Conservation (phyloP, 2,888 invertebrate genomes). For the Pegoplata infirma region DNA sequence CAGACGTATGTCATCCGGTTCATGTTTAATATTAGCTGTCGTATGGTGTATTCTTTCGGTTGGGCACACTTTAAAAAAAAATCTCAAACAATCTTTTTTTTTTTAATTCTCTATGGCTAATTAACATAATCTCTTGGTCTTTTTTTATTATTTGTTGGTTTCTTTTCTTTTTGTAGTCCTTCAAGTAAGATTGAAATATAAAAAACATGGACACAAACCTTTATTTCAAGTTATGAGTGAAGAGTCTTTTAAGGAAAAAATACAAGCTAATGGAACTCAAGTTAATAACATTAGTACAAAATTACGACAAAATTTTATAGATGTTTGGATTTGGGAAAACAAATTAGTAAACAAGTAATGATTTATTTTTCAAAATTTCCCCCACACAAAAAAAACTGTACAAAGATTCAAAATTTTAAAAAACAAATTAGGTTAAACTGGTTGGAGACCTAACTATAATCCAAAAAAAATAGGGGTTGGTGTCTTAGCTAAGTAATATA, state of each 20-base stretch:
- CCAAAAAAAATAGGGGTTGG: background rate
- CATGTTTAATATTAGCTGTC: too few species aligned
- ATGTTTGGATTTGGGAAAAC: slow-evolving; percentile 23
- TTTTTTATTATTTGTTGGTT: too few species aligned
- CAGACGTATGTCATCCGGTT: too few species aligned
- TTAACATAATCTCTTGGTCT: too few species aligned
- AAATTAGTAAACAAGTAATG: slow-evolving; percentile 9
- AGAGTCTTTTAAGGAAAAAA: background rate
- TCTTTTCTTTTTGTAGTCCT: background rate
- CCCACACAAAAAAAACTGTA: background rate
- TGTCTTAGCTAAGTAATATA: background rate
- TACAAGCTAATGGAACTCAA: background rate
- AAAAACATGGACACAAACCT: slow-evolving; percentile 8
- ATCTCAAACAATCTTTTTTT: too few species aligned
- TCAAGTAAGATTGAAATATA: background rate
- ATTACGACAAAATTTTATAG: slow-evolving; percentile 10
- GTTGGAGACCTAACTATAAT: background rate
- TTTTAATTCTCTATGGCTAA: too few species aligned
- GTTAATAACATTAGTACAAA: background rate
- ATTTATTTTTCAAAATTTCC: background rate
- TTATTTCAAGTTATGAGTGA: background rate
- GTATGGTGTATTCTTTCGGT: too few species aligned
- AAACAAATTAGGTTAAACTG: background rate
- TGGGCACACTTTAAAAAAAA: too few species aligned
- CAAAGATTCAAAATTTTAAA: background rate